Base-by-base conservation (phyloP, 2,888 invertebrate genomes). In the Aplocera efformata region DNA sequence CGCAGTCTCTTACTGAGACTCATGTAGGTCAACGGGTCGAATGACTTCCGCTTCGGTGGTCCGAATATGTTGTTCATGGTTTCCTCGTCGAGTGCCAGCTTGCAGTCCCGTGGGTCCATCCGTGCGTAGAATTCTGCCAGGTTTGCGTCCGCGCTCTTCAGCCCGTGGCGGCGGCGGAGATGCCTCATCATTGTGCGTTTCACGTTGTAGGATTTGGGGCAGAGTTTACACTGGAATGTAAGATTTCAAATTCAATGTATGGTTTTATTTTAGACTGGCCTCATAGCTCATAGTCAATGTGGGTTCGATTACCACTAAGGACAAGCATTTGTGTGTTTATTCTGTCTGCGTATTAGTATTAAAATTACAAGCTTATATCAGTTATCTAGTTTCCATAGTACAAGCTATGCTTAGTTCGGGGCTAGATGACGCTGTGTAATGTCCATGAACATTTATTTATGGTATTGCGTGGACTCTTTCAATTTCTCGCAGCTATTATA, bases 161-260 rank as follows among this genome's bases (percentile, higher is more conserved):
- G 45, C 3, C 64, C 63, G 56, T 90, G 90, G 0, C 89, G 77
- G 27, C 76, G 74, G 0, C 79, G 72, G n/a, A 90, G 58, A 54
- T 90, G 90, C 17, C 77, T 79, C 1, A 85, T 53, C 36, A 90
- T 77, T 1, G 89, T 80, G 23, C 83, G 75, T 42, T 81, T 81
- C 5, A 80, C 79, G 9, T 86, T 78, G 50, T 82, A 89, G 0
- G 79, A 71, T 58, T 89, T 90, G 1, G 82, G 72, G 51, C 90
- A 90, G 36, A 79, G 63, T 52, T 84, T 81, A 63, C 90, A 90
- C 89, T 90, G 76, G 17, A 80, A 76, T 42, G 30, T 20, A 42
- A 34, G 48, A 34, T n/a, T n/a, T n/a, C n/a, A n/a, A 7, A 7
- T 9, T 5, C 29, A 32, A 4, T 17, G 13, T n/a, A n/a, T n/a